A percentile compares a stretch with the other conserved stretches of the same genome.
Evolutionary conservation across 2,797 vertebrate species (phyloP).

Genomic region (Sebastes aleutianus): DNA sequence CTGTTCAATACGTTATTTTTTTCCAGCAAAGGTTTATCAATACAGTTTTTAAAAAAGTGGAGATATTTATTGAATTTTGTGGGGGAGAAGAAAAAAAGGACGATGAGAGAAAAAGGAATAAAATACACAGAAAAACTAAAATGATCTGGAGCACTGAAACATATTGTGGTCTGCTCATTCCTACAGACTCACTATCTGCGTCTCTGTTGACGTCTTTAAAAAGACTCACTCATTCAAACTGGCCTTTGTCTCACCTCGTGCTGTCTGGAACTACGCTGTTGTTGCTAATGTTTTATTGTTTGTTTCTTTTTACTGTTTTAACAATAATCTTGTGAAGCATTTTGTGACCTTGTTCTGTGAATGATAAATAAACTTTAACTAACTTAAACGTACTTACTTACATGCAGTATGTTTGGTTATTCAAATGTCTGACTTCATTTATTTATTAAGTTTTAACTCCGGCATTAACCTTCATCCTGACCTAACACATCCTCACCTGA

Average conservation of each 20-base stretch:
- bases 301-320: neutral
- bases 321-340: neutral
- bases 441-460: accelerated
- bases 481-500: neutral
- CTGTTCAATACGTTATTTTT: neutral
- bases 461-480: neutral
- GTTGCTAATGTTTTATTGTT: neutral
- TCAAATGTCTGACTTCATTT: neutral
- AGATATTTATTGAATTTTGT: neutral
- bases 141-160: neutral
- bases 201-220: neutral
- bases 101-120: neutral
- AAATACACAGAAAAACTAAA: neutral
- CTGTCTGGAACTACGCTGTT: neutral
- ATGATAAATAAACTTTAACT: neutral
- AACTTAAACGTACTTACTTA: neutral
- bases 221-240: neutral
- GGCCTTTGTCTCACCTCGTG: neutral
- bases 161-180: neutral
- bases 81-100: neutral
- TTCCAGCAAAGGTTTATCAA: neutral
- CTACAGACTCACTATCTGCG: neutral
- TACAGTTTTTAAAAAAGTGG: neutral
- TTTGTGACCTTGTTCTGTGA: neutral
- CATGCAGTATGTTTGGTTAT: neutral